phyloP scores from a whole-genome alignment of 2,113 vertebrate genomes.

The Protobothrops flavoviridis region DNA sequence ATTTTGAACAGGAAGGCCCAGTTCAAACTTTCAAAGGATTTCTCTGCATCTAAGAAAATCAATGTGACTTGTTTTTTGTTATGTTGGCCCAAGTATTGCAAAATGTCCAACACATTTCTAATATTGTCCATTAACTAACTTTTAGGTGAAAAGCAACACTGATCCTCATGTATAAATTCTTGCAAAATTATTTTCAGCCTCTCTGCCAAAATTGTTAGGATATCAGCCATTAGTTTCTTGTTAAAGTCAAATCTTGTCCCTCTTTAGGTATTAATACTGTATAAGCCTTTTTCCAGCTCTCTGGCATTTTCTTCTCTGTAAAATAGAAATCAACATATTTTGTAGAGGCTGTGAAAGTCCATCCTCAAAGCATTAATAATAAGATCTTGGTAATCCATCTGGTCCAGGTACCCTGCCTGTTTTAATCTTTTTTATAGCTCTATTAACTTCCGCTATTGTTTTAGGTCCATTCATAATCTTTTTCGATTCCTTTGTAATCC shows the following conservation, averaged over 20 bases:
- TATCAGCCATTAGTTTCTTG: not conserved
- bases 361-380: not conserved
- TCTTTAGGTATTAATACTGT: not conserved
- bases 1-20: not conserved
- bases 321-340: not conserved
- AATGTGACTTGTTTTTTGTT: not conserved
- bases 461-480: not conserved
- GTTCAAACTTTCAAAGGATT: not conserved
- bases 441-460: not conserved
- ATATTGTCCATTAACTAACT: not conserved
- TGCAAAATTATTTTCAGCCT: not conserved
- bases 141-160: not conserved
- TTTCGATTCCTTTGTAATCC: not conserved
- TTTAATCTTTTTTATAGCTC: not conserved
- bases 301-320: not conserved
- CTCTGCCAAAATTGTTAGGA: not conserved
- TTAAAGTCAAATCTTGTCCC: not conserved
- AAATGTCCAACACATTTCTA: not conserved
- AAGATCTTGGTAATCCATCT: not conserved
- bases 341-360: not conserved
- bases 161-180: not conserved
- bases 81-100: not conserved
- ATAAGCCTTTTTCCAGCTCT: not conserved
- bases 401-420: not conserved
- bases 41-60: not conserved